Base-by-base conservation (phyloP, 1,140 invertebrate species). In the Chymomyza costata region DNA sequence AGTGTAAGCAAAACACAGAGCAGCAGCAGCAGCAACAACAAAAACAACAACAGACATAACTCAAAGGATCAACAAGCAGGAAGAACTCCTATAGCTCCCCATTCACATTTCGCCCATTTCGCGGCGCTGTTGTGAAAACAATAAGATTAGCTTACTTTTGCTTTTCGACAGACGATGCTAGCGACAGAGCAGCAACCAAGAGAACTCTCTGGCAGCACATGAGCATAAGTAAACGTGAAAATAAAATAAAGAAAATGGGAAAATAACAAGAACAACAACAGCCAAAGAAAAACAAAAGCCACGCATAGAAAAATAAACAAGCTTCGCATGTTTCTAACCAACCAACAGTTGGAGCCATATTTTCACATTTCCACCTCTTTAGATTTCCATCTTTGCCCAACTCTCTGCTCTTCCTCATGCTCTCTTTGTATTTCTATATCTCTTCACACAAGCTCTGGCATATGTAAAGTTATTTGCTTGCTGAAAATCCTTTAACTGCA, bases 111-210 rank as follows among this genome's bases (percentile, higher is more conserved):
- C 62, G 31, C 19, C 38, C 37, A 56, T 46, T 65, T 65, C 62
- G 68, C 50, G 51, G 28, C 58, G 38, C 32, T 78, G 67, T 73
- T 78, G 73, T 51, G 67, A 73, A 78, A 78, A 78, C 73, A 78
- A 78, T 78, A 80, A 78, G 73, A 78, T 78, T 78, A 78, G 73
- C 74, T 80, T 71, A 80, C 71, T 78, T 66, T 71, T 64, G 59
- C 45, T 52, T n/a, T 57, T 63, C 48, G 46, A 40, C 28, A 37
- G 16, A 34, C 37, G 50, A 41, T 10, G 34, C 14, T 8, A 18
- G 28, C 11, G 10, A 1, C 2, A n/a, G n/a, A n/a, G n/a, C n/a
- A n/a, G n/a, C n/a, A n/a, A n/a, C n/a, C n/a, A n/a, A n/a, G n/a
- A n/a, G n/a, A n/a, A n/a, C n/a, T n/a, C n/a, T n/a, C n/a, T n/a